Conservation (phyloP, 2,113 vertebrate genomes). For the Calonectris borealis region DNA sequence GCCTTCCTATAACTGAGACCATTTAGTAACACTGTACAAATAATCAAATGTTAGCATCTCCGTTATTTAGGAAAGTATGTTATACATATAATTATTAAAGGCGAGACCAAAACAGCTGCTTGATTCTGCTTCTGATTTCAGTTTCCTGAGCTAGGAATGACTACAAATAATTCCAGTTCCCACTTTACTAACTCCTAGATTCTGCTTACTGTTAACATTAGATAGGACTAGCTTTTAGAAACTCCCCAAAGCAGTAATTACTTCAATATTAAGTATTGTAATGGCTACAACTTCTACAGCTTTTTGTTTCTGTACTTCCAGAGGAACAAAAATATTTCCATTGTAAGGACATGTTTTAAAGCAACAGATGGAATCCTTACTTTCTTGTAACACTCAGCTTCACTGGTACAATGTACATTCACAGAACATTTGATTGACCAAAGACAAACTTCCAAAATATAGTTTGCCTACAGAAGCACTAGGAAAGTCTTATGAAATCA, state of each 20-base stretch:
- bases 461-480: not conserved
- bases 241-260: not conserved
- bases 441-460: not conserved
- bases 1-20: not conserved
- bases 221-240: not conserved
- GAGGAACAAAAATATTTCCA: not conserved
- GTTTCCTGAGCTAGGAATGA: not conserved
- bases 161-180: not conserved
- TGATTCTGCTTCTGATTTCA: not conserved
- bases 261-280: not conserved
- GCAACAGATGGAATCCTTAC: not conserved
- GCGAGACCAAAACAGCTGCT: not conserved
- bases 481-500: not conserved
- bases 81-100: not conserved
- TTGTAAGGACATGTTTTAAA: not conserved
- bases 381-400: not conserved
- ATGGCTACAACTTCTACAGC: not conserved
- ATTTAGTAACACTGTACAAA: not conserved
- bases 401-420: not conserved
- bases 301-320: not conserved
- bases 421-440: not conserved
- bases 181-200: not conserved
- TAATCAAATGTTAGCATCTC: not conserved
- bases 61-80: not conserved
- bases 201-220: not conserved